A percentile compares a stretch with the other conserved stretches of the same genome.
Evolutionary conservation across 2,888 invertebrate genomes (phyloP).

Genomic region (Melieria picta): DNA sequence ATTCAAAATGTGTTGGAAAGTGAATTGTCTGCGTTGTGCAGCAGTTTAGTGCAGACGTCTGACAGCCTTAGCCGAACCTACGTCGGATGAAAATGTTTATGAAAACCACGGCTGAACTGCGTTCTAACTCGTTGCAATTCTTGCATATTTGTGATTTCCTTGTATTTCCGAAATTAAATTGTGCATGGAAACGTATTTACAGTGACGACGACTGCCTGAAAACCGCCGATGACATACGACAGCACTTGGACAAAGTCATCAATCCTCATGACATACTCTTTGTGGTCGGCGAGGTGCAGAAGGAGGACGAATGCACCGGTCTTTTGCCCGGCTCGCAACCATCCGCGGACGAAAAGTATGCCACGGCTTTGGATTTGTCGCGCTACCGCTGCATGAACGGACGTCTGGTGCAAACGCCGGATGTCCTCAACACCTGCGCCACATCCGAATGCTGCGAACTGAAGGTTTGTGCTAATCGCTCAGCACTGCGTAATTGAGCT

Average conservation of each 20-base stretch:
- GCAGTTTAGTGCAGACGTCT: no score
- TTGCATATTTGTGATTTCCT: no score
- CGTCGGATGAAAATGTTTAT: no score
- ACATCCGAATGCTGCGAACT: conserved; percentile 47
- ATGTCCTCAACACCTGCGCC: conserved; percentile 39
- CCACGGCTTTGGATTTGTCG: conserved; percentile 52
- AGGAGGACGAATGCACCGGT: conserved; percentile 44
- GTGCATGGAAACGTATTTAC: no score
- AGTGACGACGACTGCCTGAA: conserved; percentile 26
- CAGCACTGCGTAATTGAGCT: no score
- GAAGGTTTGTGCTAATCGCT: conserved; percentile 27
- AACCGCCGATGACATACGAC: conserved; percentile 47
- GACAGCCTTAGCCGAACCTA: no score
- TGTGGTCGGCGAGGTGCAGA: conserved; percentile 49
- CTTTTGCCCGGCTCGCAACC: conserved; percentile 41
- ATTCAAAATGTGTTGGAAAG: no score
- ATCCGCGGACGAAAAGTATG: conserved; percentile 37
- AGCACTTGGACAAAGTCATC: conserved; percentile 47
- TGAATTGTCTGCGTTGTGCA: no score
- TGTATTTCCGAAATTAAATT: neutral
- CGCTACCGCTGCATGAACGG: conserved; percentile 49
- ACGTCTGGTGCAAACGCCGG: conserved; percentile 40
- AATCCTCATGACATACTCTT: conserved; percentile 53
- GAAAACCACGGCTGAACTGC: no score
- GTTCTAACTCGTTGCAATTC: no score